A percentile compares a stretch with the other conserved stretches of the same genome.
Conservation (phyloP, 1,140 invertebrate species). For the Brachionus calyciflorus region DNA sequence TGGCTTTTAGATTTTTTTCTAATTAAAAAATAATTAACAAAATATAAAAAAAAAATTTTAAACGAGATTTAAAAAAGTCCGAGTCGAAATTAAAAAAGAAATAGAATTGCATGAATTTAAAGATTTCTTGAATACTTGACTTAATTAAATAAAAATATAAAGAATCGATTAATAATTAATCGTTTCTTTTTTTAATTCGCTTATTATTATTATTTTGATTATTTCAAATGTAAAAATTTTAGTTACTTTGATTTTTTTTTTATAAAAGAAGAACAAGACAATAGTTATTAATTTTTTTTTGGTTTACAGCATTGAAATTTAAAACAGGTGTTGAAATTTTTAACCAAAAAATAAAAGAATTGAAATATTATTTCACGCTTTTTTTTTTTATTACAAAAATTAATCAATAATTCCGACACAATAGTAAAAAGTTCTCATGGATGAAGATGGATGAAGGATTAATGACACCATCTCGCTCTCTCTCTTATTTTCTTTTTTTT, state of each 20-base stretch:
- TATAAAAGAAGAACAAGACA: background rate
- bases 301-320: no score
- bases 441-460: no score
- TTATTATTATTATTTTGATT: background rate
- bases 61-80: slow-evolving; percentile 3
- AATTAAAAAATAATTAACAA: background rate
- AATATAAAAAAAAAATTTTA: slow-evolving; percentile 5
- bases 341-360: no score
- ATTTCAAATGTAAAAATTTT: no score
- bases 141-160: slow-evolving; percentile 14
- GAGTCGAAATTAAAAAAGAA: no score
- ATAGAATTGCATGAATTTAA: slow-evolving; percentile 39
- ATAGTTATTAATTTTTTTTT: background rate
- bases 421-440: background rate
- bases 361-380: no score
- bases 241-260: no score
- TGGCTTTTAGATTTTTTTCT: background rate
- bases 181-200: background rate
- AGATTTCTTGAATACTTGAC: slow-evolving; percentile 37
- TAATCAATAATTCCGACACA: slow-evolving; percentile 17
- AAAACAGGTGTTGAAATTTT: slow-evolving; percentile 29
- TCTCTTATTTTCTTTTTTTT: no score
- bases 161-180: no score
- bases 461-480: no score
- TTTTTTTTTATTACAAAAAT: background rate